phyloP scores from a whole-genome alignment of 2,797 vertebrate genomes.

The Bryconaethiops microstoma region DNA sequence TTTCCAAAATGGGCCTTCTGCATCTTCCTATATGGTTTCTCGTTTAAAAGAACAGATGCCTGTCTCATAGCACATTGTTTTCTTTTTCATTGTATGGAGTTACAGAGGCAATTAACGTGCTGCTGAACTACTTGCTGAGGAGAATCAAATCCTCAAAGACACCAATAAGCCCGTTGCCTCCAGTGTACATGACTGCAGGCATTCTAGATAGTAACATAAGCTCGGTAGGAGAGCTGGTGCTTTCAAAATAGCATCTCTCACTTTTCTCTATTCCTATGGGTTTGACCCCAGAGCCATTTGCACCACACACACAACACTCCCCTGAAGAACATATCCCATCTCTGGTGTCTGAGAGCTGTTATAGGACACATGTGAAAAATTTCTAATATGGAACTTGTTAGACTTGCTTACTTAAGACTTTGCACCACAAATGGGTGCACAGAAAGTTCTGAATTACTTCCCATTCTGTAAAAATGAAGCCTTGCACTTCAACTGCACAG shows the following conservation, averaged over 20 bases:
- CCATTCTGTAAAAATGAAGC: slow-evolving; percentile 15
- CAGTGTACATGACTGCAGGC: slow-evolving; percentile 53
- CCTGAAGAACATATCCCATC: slow-evolving; percentile 57
- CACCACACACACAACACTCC: background rate
- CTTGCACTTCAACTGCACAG: slow-evolving; percentile 39
- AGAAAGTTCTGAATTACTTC: slow-evolving; percentile 48
- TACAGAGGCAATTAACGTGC: slow-evolving; percentile 54
- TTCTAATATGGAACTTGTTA: slow-evolving; percentile 61
- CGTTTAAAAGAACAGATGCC: slow-evolving; percentile 37
- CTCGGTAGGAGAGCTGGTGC: slow-evolving; percentile 57
- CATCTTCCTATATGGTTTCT: background rate
- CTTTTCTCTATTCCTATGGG: slow-evolving; percentile 35
- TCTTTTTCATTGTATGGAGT: slow-evolving; percentile 50
- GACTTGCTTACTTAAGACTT: slow-evolving; percentile 54
- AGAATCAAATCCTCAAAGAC: slow-evolving; percentile 64
- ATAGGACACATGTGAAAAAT: slow-evolving; percentile 65
- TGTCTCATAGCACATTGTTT: slow-evolving; percentile 51
- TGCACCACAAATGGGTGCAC: slow-evolving; percentile 52
- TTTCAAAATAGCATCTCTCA: slow-evolving; percentile 64
- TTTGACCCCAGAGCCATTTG: background rate
- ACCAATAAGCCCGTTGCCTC: slow-evolving; percentile 68
- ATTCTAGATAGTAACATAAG: slow-evolving; percentile 58
- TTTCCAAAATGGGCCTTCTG: slow-evolving; percentile 5
- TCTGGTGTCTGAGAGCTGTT: slow-evolving; percentile 67
- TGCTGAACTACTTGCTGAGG: slow-evolving; percentile 43